Evolutionary conservation across 1,140 invertebrate genomes (phyloP).

Genomic region (Drosophila jambulina): DNA sequence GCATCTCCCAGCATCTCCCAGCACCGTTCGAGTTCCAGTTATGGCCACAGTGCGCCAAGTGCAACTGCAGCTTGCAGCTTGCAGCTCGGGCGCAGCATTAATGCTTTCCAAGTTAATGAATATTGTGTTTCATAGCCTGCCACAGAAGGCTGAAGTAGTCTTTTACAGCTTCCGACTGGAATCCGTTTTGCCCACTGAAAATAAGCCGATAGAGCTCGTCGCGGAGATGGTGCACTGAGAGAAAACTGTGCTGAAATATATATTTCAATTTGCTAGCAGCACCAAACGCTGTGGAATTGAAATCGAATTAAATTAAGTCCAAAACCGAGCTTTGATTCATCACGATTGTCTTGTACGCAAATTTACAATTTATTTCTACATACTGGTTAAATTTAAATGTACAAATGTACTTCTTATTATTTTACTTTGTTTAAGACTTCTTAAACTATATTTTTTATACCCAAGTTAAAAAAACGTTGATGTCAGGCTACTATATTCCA

Average conservation of each 20-base stretch:
- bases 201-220: slow-evolving; percentile 48
- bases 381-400: no score
- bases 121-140: slow-evolving; percentile 81
- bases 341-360: no score
- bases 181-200: slow-evolving; percentile 65
- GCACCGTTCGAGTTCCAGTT: slow-evolving; percentile 53
- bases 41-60: slow-evolving; percentile 29
- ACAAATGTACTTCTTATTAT: no score
- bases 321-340: no score
- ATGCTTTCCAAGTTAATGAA: slow-evolving; percentile 80
- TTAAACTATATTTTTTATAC: no score
- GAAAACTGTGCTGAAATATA: no score
- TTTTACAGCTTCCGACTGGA: slow-evolving; percentile 81
- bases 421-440: no score
- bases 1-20: slow-evolving; percentile 3
- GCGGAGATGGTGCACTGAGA: slow-evolving; percentile 8
- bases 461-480: not conserved
- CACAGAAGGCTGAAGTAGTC: slow-evolving; percentile 65
- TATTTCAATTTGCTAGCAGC: not conserved
- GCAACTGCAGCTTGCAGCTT: slow-evolving; percentile 10
- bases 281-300: not conserved
- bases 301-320: no score
- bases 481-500: not conserved
- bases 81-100: slow-evolving; percentile 67
- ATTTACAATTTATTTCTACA: no score